Base-by-base conservation (phyloP, 2,888 invertebrate species). In the Crioceris asparagi region DNA sequence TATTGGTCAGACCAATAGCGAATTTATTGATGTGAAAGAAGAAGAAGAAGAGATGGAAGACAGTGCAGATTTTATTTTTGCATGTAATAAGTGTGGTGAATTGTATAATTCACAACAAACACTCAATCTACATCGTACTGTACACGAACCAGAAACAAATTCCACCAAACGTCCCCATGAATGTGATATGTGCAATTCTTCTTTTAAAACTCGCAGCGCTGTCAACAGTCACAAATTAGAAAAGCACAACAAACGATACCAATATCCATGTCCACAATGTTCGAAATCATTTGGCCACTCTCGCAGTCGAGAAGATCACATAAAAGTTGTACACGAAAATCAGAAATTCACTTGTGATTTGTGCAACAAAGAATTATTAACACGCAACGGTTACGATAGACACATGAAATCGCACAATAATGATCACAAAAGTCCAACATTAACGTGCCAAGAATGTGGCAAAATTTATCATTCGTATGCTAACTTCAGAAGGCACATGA, bases 221-320 rank as follows among this genome's bases (percentile, higher is more conserved):
- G 27, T 51, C 7, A 48, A 38, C 17, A 40, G 46, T 17, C 50
- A 51, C 35, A 25, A 40, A 14, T 42, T 46, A 19, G 37, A 40
- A 25, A 27, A 43, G 69, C 36, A 71, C 68, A 0, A 69, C 68
- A 29, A 70, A 16, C 23, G 23, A 1, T 23, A 23, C 33, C 21
- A 21, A 16, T 25, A 23, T 16, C n/a, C 11, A 2, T 33, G 33
- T n/a, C 23, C 21, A 6, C 14, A 34, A 12, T 44, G 44, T 26
- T 15, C 29, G 2, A 32, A 23, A 8, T 36, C 36, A 3, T 55
- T 49, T 36, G 39, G 44, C 11, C 39, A 37, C 14, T 39, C 44
- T 25, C 36, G 38, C 6, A 36, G 39, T 15, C 40, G 53, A n/a
- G 45, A 39, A 4, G 35, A 40, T 3, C 55, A 56, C 34, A 40